Conservation (phyloP, 2,888 invertebrate genomes). For the Glyphotaelius pellucidus region DNA sequence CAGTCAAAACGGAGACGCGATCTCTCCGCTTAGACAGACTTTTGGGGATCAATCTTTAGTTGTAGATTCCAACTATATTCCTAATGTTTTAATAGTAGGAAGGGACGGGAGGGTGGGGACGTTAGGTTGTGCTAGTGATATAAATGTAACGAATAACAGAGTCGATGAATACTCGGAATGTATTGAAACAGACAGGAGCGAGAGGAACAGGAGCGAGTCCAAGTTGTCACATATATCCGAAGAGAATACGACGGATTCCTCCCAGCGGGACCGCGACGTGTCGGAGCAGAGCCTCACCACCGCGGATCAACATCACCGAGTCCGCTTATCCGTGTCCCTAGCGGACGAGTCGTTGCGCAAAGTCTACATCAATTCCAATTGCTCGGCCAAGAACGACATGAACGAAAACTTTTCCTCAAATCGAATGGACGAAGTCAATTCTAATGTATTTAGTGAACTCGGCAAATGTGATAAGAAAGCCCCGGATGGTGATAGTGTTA, state of each 20-base stretch:
- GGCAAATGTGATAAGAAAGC: conserved; percentile 58
- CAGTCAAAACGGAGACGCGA: conserved; percentile 29
- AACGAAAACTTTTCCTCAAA: conserved; percentile 54
- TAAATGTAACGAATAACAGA: background rate
- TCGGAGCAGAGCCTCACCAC: conserved; percentile 19
- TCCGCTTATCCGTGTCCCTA: background rate
- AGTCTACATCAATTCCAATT: conserved; percentile 24
- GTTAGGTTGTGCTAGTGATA: conserved; percentile 6
- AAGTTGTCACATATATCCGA: conserved; percentile 65
- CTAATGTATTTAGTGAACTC: conserved; percentile 60
- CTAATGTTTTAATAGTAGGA: background rate
- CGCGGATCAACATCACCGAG: background rate
- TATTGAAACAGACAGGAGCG: conserved; percentile 19
- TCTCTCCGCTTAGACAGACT: conserved; percentile 13
- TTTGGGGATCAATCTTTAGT: background rate
- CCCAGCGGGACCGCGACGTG: conserved; percentile 51
- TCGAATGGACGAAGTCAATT: conserved; percentile 61
- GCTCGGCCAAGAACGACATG: conserved; percentile 32
- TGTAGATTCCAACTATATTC: background rate
- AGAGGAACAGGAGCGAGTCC: conserved; percentile 59
- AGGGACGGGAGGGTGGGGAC: background rate
- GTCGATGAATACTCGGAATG: conserved; percentile 16
- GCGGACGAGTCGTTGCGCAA: background rate
- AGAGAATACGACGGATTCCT: conserved; percentile 63
- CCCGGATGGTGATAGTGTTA: conserved; percentile 50